These are phyloP conservation scores for Xylophagus ater DNA, from an alignment of 2,888 invertebrate species.

Conservation along the genomic window DNA sequence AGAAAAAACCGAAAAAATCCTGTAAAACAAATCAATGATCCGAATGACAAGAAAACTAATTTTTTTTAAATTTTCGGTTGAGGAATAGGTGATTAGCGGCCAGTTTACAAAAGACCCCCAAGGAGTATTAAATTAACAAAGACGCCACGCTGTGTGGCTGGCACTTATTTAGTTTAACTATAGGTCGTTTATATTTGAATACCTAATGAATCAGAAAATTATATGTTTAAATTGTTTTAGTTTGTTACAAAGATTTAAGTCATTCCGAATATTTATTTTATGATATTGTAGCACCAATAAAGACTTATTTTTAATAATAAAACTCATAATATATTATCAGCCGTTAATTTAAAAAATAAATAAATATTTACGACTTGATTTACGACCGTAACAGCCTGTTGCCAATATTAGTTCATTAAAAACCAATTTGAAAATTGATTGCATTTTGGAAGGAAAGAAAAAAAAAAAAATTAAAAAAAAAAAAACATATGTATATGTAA, in stretches of 20 bases:
- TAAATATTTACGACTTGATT: conserved; percentile 11
- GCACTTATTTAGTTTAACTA: conserved; percentile 12
- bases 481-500: conserved; percentile 1
- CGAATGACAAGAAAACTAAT: too few relatives aligned
- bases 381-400: conserved; percentile 6
- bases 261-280: conserved; percentile 5
- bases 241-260: conserved; percentile 9
- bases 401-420: conserved; percentile 12
- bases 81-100: conserved; percentile 19
- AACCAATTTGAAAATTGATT: conserved; percentile 11
- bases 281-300: conserved; percentile 9
- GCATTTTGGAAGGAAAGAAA: not conserved
- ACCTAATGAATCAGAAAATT: conserved; percentile 14
- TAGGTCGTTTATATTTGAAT: conserved; percentile 12
- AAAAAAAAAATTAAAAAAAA: conserved; percentile 1
- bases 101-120: conserved; percentile 16
- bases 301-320: conserved; percentile 14
- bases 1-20: too few relatives aligned
- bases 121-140: conserved; percentile 19
- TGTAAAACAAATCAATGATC: too few relatives aligned
- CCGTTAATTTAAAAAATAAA: conserved; percentile 12
- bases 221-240: conserved; percentile 14
- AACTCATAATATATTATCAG: conserved; percentile 10
- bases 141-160: conserved; percentile 16
- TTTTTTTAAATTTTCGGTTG: conserved; percentile 14